A percentile compares a stretch with the other conserved stretches of the same genome.
These are phyloP conservation scores for Anolis carolinensis DNA, from an alignment of 2,113 vertebrate genomes.

Conservation along the genomic window DNA sequence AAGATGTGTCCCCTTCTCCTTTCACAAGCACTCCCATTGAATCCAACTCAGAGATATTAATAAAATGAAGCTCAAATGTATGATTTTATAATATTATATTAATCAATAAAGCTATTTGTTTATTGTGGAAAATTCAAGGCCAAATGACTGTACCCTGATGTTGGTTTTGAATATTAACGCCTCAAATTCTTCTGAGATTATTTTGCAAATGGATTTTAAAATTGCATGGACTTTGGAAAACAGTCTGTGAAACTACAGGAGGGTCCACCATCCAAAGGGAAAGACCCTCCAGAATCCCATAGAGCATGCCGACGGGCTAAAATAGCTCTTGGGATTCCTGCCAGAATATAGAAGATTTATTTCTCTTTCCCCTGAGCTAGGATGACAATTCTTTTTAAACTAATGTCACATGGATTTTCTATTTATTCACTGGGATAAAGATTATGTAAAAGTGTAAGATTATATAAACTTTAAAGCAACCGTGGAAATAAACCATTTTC, in stretches of 20 bases:
- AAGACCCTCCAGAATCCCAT: neutral
- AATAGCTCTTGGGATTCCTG: neutral
- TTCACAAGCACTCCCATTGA: neutral
- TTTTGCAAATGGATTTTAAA: neutral
- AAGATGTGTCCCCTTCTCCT: neutral
- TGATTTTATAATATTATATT: too few species aligned
- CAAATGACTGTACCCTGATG: neutral
- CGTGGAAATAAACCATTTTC: too few species aligned
- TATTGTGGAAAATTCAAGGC: conserved; percentile 26
- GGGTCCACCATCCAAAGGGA: neutral
- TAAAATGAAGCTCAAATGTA: too few species aligned
- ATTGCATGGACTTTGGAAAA: neutral
- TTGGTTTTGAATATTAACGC: neutral
- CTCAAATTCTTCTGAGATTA: neutral
- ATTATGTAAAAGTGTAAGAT: too few species aligned
- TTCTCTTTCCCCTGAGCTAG: too few species aligned
- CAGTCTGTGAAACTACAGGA: neutral
- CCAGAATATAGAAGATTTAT: neutral
- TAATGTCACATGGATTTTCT: neutral
- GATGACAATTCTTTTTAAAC: conserved; percentile 20
- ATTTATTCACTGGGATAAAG: neutral
- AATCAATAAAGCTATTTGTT: neutral
- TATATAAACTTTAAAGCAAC: too few species aligned
- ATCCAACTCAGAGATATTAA: neutral
- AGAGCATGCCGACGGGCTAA: neutral